phyloP scores from a whole-genome alignment of 2,888 invertebrate genomes.

The Drosophila robusta region DNA sequence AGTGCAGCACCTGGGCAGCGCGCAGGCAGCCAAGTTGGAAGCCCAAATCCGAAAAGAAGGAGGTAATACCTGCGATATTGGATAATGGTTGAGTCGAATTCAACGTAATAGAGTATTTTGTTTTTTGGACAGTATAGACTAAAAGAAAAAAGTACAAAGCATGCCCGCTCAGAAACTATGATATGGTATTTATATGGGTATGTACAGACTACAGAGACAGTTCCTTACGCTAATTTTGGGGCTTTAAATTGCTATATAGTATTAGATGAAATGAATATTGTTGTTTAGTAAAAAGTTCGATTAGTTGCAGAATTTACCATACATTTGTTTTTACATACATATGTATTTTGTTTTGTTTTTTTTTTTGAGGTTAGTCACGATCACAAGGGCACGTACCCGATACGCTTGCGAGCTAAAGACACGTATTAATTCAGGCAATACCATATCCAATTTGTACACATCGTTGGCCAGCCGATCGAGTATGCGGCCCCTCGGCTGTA shows the following conservation, averaged over 20 bases:
- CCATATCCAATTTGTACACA: slow-evolving; percentile 86
- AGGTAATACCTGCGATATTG: slow-evolving; percentile 87
- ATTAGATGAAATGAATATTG: neutral
- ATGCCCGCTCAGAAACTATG: slow-evolving; percentile 23
- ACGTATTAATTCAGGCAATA: slow-evolving; percentile 84
- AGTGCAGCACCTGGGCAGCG: slow-evolving; percentile 84
- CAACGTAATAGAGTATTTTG: neutral
- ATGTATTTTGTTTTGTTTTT: neutral
- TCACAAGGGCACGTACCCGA: slow-evolving; percentile 80
- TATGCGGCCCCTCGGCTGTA: slow-evolving; percentile 88
- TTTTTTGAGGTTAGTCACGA: slow-evolving; percentile 47
- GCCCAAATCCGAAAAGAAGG: slow-evolving; percentile 89
- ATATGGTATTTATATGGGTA: slow-evolving; percentile 19
- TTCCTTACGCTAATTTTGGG: neutral
- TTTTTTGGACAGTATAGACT: slow-evolving; percentile 13
- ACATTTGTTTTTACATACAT: too few species aligned
- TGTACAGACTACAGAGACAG: slow-evolving; percentile 10
- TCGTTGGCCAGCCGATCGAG: slow-evolving; percentile 88
- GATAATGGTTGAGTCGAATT: neutral
- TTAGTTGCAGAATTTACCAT: slow-evolving; percentile 35
- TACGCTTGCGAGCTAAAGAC: slow-evolving; percentile 64
- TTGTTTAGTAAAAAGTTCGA: slow-evolving; percentile 10
- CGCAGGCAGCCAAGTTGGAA: slow-evolving; percentile 87
- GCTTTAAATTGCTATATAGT: slow-evolving; percentile 52
- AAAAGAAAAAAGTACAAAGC: slow-evolving; percentile 22